These are phyloP conservation scores for Agriopis aurantiaria DNA, from an alignment of 2,888 invertebrate species.

Conservation along the genomic window DNA sequence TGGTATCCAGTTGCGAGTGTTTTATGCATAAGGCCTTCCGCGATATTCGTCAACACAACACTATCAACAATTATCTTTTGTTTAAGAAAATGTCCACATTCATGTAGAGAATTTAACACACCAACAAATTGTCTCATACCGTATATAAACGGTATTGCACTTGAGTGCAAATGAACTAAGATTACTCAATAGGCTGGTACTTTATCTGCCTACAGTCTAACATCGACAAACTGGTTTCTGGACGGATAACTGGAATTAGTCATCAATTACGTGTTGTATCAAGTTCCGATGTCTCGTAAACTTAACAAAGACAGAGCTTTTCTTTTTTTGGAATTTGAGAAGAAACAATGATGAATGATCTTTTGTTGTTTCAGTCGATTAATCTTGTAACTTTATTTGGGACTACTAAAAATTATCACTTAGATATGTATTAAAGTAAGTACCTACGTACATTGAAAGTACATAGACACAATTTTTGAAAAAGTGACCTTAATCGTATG, in stretches of 20 bases:
- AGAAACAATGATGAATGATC: constrained; percentile 33
- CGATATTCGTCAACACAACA: constrained; percentile 9
- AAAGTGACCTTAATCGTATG: too few species aligned
- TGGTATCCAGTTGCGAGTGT: constrained; percentile 52
- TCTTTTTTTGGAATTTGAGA: constrained; percentile 30
- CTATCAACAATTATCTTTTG: constrained; percentile 9
- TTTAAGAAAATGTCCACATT: neutral
- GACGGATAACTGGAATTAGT: constrained; percentile 45
- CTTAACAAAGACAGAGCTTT: constrained; percentile 49
- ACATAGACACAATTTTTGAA: too few species aligned
- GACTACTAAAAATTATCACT: constrained; percentile 1
- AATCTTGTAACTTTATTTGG: constrained; percentile 8
- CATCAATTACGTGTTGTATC: constrained; percentile 49
- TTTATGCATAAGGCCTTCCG: constrained; percentile 34
- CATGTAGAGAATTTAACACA: neutral
- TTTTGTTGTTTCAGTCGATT: neutral
- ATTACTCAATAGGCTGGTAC: constrained; percentile 25
- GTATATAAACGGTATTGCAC: constrained; percentile 20
- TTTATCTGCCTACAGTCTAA: constrained; percentile 20
- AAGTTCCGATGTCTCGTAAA: constrained; percentile 42
- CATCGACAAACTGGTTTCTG: constrained; percentile 35
- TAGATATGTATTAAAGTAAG: neutral
- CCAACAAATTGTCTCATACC: neutral
- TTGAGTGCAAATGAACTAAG: constrained; percentile 30
- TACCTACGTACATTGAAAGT: too few species aligned